Base-by-base conservation (phyloP, 2,888 invertebrate species). In the Athalia cordata region DNA sequence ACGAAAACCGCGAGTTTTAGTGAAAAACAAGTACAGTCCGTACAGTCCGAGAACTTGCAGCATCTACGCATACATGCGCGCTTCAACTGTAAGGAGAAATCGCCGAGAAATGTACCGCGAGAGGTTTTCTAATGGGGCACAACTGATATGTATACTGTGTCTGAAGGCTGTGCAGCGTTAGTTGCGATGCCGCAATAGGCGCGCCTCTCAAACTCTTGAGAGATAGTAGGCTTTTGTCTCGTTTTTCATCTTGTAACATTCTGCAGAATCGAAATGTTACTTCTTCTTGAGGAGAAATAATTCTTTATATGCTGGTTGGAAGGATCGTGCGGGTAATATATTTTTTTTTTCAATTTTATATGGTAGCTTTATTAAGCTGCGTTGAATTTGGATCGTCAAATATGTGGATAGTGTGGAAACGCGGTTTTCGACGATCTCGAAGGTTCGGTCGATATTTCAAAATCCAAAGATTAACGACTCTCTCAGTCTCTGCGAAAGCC, bases 171-270 rank as follows among this genome's bases (percentile, higher is more conserved):
- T 29, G 29, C 29, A 29, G 29, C 29, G 29, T 29, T 29, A 29
- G 29, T 29, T 29, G 29, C 29, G 29, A 29, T 29, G 29, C 29
- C 29, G 29, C 29, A 29, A 29, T 29, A 29, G 29, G 29, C 29
- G 59, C 11, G 66, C 49, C 47, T 66, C 49, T 66, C 66, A 66
- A 7, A 66, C 66, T 66, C 68, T 68, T 68, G n/a, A 61, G 61
- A 5, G 55, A 29, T 9, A 29, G 9, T 55, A 68, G 6, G 6
- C 64, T 64, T 64, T 64, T 50, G 52, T 11, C 55, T 67, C 52
- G 29, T 13, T 13, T 68, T 43, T 8, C 5, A 55, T 55, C 52
- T 68, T 43, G 11, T 43, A 9, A 3, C 3, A 29, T 55, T 6
- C n/a, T 66, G 13, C n/a, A 29, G 3, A 49, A 66, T 66, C 66